Conservation (phyloP, 1,140 invertebrate species). For the Zaprionus taronus region DNA sequence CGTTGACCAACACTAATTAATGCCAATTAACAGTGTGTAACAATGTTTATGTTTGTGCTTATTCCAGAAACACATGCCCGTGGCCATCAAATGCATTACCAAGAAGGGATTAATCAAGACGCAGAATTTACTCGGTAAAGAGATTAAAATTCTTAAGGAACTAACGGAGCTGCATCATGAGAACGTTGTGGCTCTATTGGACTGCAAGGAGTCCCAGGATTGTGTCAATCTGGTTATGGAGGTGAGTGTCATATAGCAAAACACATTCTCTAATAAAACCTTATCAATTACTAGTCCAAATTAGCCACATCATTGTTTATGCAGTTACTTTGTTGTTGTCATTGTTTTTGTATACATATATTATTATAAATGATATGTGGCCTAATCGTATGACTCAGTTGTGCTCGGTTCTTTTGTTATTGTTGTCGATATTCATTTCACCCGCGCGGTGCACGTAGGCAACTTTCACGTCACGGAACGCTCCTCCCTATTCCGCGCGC, state of each 20-base stretch:
- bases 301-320: slow-evolving; percentile 41
- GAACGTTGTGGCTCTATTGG: slow-evolving; percentile 98
- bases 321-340: not conserved
- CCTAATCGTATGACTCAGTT: slow-evolving; percentile 63
- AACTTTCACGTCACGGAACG: slow-evolving; percentile 52
- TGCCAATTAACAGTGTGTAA: slow-evolving; percentile 51
- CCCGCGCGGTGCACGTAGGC: slow-evolving; percentile 61
- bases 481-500: not conserved
- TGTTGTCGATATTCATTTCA: slow-evolving; percentile 19
- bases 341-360: not conserved
- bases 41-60: slow-evolving; percentile 38
- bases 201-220: slow-evolving; percentile 97
- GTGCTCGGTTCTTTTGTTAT: not conserved
- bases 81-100: slow-evolving; percentile 98
- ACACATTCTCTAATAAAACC: not conserved
- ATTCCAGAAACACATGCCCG: slow-evolving; percentile 93
- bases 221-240: slow-evolving; percentile 99
- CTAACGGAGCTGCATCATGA: slow-evolving; percentile 98
- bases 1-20: slow-evolving; percentile 46
- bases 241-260: slow-evolving; percentile 85
- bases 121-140: slow-evolving; percentile 98
- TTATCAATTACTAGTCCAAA: slow-evolving; percentile 25
- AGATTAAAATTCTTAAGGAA: slow-evolving; percentile 99
- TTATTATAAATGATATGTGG: slow-evolving; percentile 51
- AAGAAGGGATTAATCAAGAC: slow-evolving; percentile 99